Evolutionary conservation across 2,113 vertebrate genomes (phyloP), one percentile per base, ranked within the genome.

Genomic region (Pangasianodon gigas): DNA sequence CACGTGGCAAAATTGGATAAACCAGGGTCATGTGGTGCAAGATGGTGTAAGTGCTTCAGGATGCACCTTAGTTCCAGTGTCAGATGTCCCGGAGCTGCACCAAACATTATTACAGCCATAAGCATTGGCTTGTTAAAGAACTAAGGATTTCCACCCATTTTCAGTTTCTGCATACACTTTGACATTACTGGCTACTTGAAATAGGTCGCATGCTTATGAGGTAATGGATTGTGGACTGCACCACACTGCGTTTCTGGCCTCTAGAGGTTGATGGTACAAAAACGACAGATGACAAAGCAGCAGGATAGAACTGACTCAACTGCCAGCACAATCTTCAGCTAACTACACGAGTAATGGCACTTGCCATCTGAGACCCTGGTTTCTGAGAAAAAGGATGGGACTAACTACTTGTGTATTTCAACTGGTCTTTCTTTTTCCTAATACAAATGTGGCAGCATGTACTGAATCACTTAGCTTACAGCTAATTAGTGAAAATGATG

Each of bases 231-330:
- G 69, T 52, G 62, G 19, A 32, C n/a, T 24, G 41, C 75, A 85
- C 82, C 85, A 74, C 88, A 84, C 48, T 54, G 84, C 6, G 69
- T 81, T 75, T 79, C 56, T 83, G 88, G 87, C 81, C 79, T 87
- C 86, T 86, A 89, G 81, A 90, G 85, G 48, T 54, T 65, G 65
- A 71, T 46, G 56, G 69, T 84, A 69, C 24, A 67, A 87, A 85
- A n/a, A 56, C 74, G 89, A 92, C 91, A 92, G 89, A 92, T 88
- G 91, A 90, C 85, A 81, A 88, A 87, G 88, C 91, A 92, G 90
- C 91, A 92, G 90, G 91, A 77, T 46, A 88, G 87, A 92, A 67
- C 37, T 71, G 52, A 85, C 44, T 81, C 44, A 65, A 82, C 69
- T 84, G 91, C 87, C 91, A 90, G 88, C 83, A 84, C 69, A 77